phyloP scores from a whole-genome alignment of 1,140 invertebrate species.

The Drosophila teissieri region DNA sequence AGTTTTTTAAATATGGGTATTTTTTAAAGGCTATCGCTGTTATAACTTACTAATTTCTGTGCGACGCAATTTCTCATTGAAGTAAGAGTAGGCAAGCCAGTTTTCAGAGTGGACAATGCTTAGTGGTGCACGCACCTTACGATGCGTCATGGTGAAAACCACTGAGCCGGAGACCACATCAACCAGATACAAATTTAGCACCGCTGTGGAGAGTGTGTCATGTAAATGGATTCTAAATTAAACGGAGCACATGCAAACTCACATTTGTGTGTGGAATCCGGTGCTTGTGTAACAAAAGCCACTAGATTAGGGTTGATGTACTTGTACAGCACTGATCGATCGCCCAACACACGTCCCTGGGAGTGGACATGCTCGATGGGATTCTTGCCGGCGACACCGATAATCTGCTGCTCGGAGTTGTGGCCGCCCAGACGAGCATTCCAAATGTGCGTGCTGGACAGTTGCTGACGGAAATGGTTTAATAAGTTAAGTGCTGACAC shows the following conservation, averaged over 20 bases:
- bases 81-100: constrained; percentile 97
- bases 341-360: constrained; percentile 96
- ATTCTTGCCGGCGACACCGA: constrained; percentile 89
- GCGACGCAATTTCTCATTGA: constrained; percentile 96
- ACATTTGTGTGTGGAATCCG: constrained; percentile 91
- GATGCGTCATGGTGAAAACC: constrained; percentile 90
- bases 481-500: background rate
- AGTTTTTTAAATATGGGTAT: background rate
- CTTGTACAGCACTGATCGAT: constrained; percentile 98
- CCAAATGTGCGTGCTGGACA: constrained; percentile 87
- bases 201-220: constrained; percentile 24
- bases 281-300: constrained; percentile 92
- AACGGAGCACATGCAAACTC: constrained; percentile 53
- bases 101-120: constrained; percentile 98
- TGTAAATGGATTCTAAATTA: background rate
- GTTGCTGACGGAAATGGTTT: constrained; percentile 63
- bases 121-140: constrained; percentile 92
- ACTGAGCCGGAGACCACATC: constrained; percentile 95
- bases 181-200: constrained; percentile 92
- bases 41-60: constrained; percentile 90
- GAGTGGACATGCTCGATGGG: constrained; percentile 96
- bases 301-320: constrained; percentile 99
- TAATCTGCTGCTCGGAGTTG: constrained; percentile 87
- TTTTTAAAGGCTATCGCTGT: background rate
- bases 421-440: constrained; percentile 89